Base-by-base conservation (phyloP, 2,113 vertebrate species). In the Mirza zaza region DNA sequence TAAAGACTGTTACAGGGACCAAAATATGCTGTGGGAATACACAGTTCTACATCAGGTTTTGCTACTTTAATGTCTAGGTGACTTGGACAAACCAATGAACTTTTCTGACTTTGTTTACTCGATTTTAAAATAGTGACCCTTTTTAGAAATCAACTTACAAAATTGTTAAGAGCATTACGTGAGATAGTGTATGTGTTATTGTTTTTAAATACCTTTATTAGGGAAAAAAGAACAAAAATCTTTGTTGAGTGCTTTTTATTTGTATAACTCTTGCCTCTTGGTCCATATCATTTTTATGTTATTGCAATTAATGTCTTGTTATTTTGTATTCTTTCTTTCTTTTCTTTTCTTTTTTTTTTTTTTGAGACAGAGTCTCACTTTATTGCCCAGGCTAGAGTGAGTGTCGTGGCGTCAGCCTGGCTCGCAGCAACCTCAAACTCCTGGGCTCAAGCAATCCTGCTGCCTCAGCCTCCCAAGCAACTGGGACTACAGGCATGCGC, bases 131-230 rank as follows among this genome's bases (percentile, higher is more conserved):
- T 63, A 63, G 61, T 67, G 32, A 67, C 32, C 32, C 45, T 29
- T 63, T 18, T 95, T 84, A 94, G 94, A 8, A 21, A 65, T 18
- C 13, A 84, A 2, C 48, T 92, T 15, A 34, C 29, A 57, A 45
- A 96, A 34, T 90, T 61, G 25, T 75, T 94, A 65, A 75, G 71
- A 80, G 57, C 6, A 39, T 90, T 81, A 65, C 34, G n/a, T 80
- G 63, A 63, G 45, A 34, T 61, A 29, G 27, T 91, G 36, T 67
- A 82, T 70, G 21, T 36, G 13, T 83, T 94, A 68, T n/a, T 87
- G 34, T 67, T 89, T 88, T 84, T 92, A 71, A 82, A 76, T 94
- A 71, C 34, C n/a, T 89, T 80, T 45, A 8, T 77, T 71, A 55
- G 50, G 10, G n/a, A 52, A 32, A 32, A 36, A 14, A 61, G 29